Evolutionary conservation across 2,888 invertebrate genomes (phyloP).

Genomic region (Sinelater perroti): DNA sequence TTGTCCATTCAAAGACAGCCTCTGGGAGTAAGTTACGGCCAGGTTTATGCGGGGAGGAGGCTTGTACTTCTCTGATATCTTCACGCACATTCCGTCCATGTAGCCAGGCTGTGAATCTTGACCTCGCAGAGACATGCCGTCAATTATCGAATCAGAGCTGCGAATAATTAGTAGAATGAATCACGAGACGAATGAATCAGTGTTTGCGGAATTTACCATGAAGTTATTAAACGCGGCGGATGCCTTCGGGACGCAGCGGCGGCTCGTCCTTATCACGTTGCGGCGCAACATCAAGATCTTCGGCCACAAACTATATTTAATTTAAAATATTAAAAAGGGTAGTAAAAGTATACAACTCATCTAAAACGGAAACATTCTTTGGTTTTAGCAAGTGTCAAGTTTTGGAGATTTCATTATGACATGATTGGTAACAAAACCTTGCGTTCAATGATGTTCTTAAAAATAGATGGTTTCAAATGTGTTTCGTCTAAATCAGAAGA

Average conservation of each 20-base stretch:
- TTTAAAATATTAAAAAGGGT: conserved; percentile 13
- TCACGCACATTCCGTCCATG: conserved; percentile 87
- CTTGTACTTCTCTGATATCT: conserved; percentile 87
- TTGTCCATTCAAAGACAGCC: conserved; percentile 64
- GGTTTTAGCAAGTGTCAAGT: conserved; percentile 21
- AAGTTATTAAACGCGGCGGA: neutral
- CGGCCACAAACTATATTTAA: conserved; percentile 21
- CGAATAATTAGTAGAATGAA: conserved; percentile 30
- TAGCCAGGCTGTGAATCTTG: conserved; percentile 63
- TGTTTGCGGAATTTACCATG: conserved; percentile 6
- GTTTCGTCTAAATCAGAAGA: too few relatives aligned
- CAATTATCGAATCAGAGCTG: conserved; percentile 29
- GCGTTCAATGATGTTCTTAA: neutral
- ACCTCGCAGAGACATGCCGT: conserved; percentile 49
- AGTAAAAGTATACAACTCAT: conserved; percentile 3
- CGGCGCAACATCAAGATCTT: conserved; percentile 17
- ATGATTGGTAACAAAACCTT: neutral
- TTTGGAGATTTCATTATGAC: neutral
- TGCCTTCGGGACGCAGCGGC: conserved; percentile 7
- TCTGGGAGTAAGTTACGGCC: conserved; percentile 66
- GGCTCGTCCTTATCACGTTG: conserved; percentile 1
- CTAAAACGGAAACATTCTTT: conserved; percentile 17
- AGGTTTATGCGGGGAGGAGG: conserved; percentile 76
- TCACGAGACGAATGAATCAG: conserved; percentile 40
- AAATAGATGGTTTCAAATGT: neutral